Evolutionary conservation across 2,797 vertebrate genomes (phyloP), one percentile per base, ranked within the genome.

Genomic region (Gadopsis marmoratus): DNA sequence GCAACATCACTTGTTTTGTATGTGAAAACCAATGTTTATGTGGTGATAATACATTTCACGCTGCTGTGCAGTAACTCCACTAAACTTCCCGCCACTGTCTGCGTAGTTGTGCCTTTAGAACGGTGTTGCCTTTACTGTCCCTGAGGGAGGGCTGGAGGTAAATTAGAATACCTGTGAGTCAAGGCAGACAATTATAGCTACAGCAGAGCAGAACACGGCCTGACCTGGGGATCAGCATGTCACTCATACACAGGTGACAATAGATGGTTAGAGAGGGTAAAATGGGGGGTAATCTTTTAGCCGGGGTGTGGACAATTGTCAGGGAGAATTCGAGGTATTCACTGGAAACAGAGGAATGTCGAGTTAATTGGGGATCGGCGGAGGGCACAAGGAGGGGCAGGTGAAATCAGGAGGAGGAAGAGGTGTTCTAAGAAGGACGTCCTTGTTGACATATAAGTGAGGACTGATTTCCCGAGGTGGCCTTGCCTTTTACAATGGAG

Each of bases 401-500:
- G 85, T 79, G 71, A 76, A 83, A 74, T 80, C 63, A 71, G 59
- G 45, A 67, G 65, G 47, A 66, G 54, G 60, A 54, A 71, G 71
- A 66, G 74, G 54, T 51, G 67, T 76, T 81, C 73, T 54, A 78
- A 88, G 74, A 84, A 92, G 91, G 88, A 92, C 91, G 92, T 93
- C 90, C 93, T 90, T 91, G 86, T 93, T 92, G 92, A 91, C 90
- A 84, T 76, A 79, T 72, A 86, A 73, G 82, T 74, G 87, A 92
- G 86, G 87, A 78, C 55, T 83, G 89, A 86, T 86, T 94, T 92
- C 88, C 88, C 51, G 26, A 79, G 71, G 47, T 47, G 80, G 62
- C 81, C 55, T 65, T 50, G 3, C 73, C 79, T 84, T 80, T 86
- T 83, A 69, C 69, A 73, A 55, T 21, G 17, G 29, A 77, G 82